A percentile compares a stretch with the other conserved stretches of the same genome.
Evolutionary conservation across 2,113 vertebrate genomes (phyloP).

Genomic region (Machaerirhynchus nigripectus): DNA sequence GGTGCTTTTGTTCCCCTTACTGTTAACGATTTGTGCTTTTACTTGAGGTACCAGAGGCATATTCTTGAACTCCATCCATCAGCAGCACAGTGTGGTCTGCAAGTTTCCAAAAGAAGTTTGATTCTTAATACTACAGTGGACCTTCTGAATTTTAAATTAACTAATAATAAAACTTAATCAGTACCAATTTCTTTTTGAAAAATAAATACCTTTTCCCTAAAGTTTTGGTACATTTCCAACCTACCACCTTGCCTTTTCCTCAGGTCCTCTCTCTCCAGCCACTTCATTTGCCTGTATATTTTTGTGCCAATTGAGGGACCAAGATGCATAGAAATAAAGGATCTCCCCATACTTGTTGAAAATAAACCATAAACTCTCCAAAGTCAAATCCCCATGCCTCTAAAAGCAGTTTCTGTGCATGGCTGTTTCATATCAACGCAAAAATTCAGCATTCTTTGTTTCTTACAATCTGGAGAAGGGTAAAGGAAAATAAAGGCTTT

Average conservation of each 20-base stretch:
- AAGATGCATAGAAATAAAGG: not conserved
- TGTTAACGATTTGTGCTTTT: not conserved
- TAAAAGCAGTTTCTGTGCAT: not conserved
- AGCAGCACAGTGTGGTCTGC: accelerated
- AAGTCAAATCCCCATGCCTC: not conserved
- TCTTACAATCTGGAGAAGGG: not conserved
- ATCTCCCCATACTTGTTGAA: not conserved
- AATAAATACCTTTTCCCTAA: not conserved
- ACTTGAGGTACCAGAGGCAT: not conserved
- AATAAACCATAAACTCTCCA: not conserved
- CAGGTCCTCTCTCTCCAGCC: not conserved
- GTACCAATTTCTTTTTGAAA: not conserved
- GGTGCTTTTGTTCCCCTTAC: not conserved
- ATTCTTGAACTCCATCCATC: not conserved
- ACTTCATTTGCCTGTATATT: not conserved
- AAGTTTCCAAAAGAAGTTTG: not conserved
- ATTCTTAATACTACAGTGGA: not conserved
- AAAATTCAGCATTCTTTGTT: not conserved
- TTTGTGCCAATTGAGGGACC: not conserved
- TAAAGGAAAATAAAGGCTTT: not conserved
- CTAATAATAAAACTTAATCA: not conserved
- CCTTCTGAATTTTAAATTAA: not conserved
- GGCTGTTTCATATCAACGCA: not conserved
- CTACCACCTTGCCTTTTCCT: not conserved
- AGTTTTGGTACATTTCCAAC: not conserved